Base-by-base conservation (phyloP, 2,888 invertebrate species). In the Noctuana brunneofusca region DNA sequence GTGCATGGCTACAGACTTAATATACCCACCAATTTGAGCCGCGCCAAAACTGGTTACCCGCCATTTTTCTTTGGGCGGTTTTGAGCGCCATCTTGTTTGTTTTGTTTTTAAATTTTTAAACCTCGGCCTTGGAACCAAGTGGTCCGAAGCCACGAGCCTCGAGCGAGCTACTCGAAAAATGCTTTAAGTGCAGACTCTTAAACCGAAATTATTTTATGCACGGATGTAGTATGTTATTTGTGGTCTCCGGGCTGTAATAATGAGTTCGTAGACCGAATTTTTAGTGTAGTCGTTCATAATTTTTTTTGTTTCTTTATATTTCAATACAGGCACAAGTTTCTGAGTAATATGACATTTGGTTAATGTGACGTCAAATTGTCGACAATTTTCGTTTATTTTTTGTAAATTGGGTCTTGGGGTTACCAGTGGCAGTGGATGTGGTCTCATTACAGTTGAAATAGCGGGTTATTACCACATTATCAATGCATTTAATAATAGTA, bases 61-160 rank as follows among this genome's bases (percentile, higher is more conserved):
- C 56, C 56, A 32, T 63, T 57, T 57, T 57, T 63, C 56, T 50
- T 63, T 63, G 41, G 50, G 63, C 48, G 56, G 63, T 56, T 63
- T 63, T 56, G 63, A 56, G 64, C 68, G 77, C 79, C 80, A 80
- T 82, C 63, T 81, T 80, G 68, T 74, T 76, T 78, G 72, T 69
- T 73, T 74, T 74, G 75, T 74, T 73, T 73, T 78, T 75, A 72
- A 71, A 74, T 76, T 74, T 74, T 69, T 69, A 76, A 80, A 71
- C 71, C 66, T 65, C 72, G 83, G 71, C 89, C 87, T 87, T 87
- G 84, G 50, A 57, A 57, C 78, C 86, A 87, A 87, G 81, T 84
- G 86, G 74, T 71, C 69, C 69, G 70, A 68, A 70, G 74, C 79
- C 78, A 67, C 72, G 68, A 70, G 74, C 79, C 78, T 68, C 72